phyloP scores from a whole-genome alignment of 2,113 vertebrate genomes.

The Ophiodon elongatus region DNA sequence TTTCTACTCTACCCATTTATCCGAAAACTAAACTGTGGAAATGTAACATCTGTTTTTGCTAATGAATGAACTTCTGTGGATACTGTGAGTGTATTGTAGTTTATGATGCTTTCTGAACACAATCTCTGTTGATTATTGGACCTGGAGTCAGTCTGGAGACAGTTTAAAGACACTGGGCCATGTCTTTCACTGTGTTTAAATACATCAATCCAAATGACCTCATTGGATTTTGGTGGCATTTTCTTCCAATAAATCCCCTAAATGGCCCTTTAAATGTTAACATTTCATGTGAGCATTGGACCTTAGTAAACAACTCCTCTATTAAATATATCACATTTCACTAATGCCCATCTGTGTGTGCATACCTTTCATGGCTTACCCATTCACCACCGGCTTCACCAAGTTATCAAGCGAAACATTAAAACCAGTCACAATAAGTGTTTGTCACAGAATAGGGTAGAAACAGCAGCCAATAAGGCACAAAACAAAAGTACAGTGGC shows the following conservation, averaged over 20 bases:
- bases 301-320: background rate
- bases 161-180: background rate
- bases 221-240: no score
- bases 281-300: constrained; percentile 13
- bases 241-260: background rate
- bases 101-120: background rate
- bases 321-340: constrained; percentile 13
- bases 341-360: constrained; percentile 25
- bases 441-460: constrained; percentile 31
- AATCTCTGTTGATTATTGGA: background rate
- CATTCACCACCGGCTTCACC: constrained; percentile 1
- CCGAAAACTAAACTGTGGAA: background rate
- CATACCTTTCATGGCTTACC: constrained; percentile 1
- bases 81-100: background rate
- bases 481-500: constrained; percentile 46
- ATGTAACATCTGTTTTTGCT: background rate
- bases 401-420: constrained; percentile 15
- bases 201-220: background rate
- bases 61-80: background rate
- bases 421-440: constrained; percentile 30
- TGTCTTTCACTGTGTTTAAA: constrained; percentile 2
- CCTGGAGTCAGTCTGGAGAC: background rate
- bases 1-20: background rate
- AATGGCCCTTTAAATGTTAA: constrained; percentile 7
- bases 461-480: constrained; percentile 72